Conservation (phyloP, 2,797 vertebrate genomes). For the Eulemur rubriventer region DNA sequence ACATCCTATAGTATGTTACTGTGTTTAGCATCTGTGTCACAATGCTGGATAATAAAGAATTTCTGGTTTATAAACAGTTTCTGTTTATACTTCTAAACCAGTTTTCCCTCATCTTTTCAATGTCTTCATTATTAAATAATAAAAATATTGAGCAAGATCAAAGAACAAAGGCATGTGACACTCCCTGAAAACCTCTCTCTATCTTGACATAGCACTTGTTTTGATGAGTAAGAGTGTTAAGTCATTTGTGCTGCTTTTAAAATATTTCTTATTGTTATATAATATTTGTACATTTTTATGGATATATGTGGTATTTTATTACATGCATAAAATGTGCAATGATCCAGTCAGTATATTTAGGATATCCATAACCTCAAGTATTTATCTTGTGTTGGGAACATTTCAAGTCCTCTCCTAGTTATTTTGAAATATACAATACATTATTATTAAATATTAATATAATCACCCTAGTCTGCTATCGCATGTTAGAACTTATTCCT, state of each 20-base stretch:
- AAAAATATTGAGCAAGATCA: not conserved
- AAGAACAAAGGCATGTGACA: not conserved
- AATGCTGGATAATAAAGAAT: not conserved
- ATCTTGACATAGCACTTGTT: not conserved
- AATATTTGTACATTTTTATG: not conserved
- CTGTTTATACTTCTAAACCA: not conserved
- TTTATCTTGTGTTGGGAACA: not conserved
- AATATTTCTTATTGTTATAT: not conserved
- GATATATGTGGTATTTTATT: not conserved
- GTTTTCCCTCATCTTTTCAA: not conserved
- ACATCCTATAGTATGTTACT: not conserved
- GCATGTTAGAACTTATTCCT: not conserved
- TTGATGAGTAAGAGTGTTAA: not conserved
- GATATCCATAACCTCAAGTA: not conserved
- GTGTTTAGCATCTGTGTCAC: not conserved
- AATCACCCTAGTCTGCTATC: not conserved
- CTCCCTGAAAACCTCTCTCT: not conserved
- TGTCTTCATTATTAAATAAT: constrained; percentile 24
- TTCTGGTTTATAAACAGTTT: not conserved
- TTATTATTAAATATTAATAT: not conserved
- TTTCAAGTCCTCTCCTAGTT: not conserved
- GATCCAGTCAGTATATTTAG: not conserved
- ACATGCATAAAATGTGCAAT: not conserved
- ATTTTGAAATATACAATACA: not conserved
- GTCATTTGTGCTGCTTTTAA: not conserved